phyloP scores from a whole-genome alignment of 2,797 vertebrate genomes.

The Falco rusticolus region DNA sequence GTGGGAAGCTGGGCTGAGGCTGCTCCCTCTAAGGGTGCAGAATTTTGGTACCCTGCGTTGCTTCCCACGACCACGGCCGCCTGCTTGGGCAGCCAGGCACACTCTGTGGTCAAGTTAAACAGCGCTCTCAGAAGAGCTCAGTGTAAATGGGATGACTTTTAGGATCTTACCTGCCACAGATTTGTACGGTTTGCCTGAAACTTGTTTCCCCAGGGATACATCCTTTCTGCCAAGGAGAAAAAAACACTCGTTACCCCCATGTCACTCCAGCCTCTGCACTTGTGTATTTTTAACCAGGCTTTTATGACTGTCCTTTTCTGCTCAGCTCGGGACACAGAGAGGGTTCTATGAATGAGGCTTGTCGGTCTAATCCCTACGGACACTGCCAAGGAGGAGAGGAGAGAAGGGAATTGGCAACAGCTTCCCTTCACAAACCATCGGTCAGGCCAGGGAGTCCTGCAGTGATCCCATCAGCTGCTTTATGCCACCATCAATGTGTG shows the following conservation, averaged over 20 bases:
- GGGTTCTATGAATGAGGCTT: fast-evolving
- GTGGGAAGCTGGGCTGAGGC: not conserved
- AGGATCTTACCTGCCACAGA: conserved; percentile 90
- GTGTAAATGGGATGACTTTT: fast-evolving
- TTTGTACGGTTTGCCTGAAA: conserved; percentile 91
- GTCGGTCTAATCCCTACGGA: not conserved
- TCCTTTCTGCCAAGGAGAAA: conserved; percentile 78
- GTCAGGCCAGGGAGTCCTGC: fast-evolving
- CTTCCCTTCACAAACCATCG: not conserved
- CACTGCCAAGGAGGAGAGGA: not conserved
- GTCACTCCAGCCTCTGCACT: not conserved
- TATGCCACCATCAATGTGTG: fast-evolving
- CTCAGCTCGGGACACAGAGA: not conserved
- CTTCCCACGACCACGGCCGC: not conserved
- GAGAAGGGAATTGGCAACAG: not conserved
- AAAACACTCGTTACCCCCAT: not conserved
- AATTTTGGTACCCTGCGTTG: not conserved
- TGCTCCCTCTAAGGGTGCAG: not conserved
- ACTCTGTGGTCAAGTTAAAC: fast-evolving
- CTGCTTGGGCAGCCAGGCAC: not conserved
- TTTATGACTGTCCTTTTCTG: not conserved
- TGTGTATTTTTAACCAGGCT: not conserved
- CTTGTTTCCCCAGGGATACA: conserved; percentile 94
- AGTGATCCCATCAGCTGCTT: not conserved
- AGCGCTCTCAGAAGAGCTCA: not conserved